A percentile compares a stretch with the other conserved stretches of the same genome.
These are phyloP conservation scores for Ophthalmolycus amberensis DNA, from an alignment of 2,113 vertebrate genomes.

Conservation along the genomic window DNA sequence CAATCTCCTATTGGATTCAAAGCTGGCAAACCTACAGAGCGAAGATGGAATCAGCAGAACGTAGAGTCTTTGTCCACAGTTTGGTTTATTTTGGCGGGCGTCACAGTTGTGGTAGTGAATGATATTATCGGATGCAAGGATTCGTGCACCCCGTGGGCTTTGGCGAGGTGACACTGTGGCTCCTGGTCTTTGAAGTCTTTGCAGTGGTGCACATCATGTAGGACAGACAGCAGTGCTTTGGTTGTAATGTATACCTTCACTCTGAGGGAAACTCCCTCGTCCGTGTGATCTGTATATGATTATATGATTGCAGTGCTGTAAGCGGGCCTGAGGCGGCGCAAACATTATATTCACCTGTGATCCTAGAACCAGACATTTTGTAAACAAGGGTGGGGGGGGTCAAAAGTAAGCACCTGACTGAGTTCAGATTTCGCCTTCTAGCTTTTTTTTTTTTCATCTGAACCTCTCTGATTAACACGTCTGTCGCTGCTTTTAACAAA, in stretches of 20 bases:
- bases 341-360: conserved; percentile 2
- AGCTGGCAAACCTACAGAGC: background rate
- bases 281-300: conserved; percentile 37
- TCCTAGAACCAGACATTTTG: conserved; percentile 30
- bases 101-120: conserved; percentile 7
- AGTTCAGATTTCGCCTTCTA: conserved; percentile 40
- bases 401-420: conserved; percentile 45
- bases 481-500: background rate
- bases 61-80: background rate
- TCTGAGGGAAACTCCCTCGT: conserved; percentile 41
- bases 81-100: conserved; percentile 3
- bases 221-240: conserved; percentile 40
- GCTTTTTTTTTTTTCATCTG: conserved; percentile 17
- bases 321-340: conserved; percentile 30
- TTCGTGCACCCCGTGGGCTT: conserved; percentile 23
- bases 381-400: background rate
- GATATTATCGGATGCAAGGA: conserved; percentile 3
- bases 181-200: conserved; percentile 57
- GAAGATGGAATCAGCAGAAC: background rate
- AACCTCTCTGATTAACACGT: background rate
- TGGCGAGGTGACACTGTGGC: conserved; percentile 21
- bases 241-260: conserved; percentile 48
- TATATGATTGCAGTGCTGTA: conserved; percentile 19
- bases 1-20: background rate
- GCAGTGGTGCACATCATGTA: conserved; percentile 24